Conservation (phyloP, 2,113 vertebrate genomes). For the Eulacestoma nigropectus region DNA sequence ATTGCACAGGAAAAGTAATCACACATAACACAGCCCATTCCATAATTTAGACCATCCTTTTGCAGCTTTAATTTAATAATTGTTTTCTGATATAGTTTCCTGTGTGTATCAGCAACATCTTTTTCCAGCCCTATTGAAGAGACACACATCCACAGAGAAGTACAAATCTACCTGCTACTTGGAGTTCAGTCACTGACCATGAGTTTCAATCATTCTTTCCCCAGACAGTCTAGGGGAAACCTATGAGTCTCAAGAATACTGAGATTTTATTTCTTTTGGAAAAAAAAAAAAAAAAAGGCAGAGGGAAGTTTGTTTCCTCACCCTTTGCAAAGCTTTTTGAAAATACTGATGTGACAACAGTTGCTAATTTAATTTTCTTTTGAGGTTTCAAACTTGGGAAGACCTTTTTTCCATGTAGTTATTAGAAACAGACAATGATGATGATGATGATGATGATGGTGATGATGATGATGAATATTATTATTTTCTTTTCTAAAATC, state of each 20-base stretch:
- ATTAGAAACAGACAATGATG: neutral
- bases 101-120: neutral
- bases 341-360: neutral
- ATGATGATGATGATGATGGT: no score
- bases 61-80: neutral
- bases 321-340: neutral
- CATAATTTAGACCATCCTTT: neutral
- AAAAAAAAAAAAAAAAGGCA: neutral
- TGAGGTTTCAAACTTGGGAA: neutral
- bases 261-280: neutral
- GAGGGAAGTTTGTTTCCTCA: neutral
- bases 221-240: neutral
- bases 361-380: neutral
- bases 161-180: neutral
- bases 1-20: neutral
- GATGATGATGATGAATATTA: neutral
- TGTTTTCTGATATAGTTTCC: neutral
- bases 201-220: neutral
- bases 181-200: neutral
- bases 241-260: neutral
- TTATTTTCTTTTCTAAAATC: neutral
- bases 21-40: neutral
- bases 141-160: neutral
- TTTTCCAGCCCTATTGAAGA: neutral
- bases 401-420: neutral